These are phyloP conservation scores for Drosophila acutilabella DNA, from an alignment of 2,888 invertebrate species.

Conservation along the genomic window DNA sequence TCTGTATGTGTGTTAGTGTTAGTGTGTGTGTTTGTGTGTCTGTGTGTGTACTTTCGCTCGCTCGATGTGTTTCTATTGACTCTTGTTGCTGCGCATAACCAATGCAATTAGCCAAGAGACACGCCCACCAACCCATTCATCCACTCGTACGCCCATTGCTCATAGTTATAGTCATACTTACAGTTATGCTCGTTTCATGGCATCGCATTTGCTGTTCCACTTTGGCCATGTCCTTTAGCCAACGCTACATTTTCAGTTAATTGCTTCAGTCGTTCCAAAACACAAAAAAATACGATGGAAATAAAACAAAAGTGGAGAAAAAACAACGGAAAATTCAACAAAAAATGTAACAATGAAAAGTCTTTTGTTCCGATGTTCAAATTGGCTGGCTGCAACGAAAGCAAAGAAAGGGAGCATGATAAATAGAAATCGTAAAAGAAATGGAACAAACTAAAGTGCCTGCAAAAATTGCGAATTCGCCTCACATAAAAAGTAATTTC, in stretches of 20 bases:
- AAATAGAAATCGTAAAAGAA: constrained; percentile 12
- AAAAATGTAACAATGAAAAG: constrained; percentile 29
- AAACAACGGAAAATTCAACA: constrained; percentile 13
- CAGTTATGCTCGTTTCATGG: constrained; percentile 76
- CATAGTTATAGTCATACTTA: constrained; percentile 54
- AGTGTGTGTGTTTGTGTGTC: constrained; percentile 1
- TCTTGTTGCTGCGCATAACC: constrained; percentile 51
- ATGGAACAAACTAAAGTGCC: constrained; percentile 5
- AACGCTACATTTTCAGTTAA: constrained; percentile 78
- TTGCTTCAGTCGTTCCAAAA: constrained; percentile 67
- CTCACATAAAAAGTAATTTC: constrained; percentile 36
- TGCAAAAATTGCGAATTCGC: constrained; percentile 36
- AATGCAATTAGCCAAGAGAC: constrained; percentile 66
- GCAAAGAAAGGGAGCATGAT: constrained; percentile 28
- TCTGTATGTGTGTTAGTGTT: neutral
- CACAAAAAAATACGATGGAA: constrained; percentile 16
- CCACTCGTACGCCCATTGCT: constrained; percentile 1
- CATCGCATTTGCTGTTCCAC: constrained; percentile 74
- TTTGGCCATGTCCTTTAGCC: constrained; percentile 75
- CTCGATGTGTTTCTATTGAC: constrained; percentile 47
- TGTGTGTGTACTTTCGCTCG: constrained; percentile 2
- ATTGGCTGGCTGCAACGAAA: constrained; percentile 60
- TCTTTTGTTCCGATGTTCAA: constrained; percentile 61
- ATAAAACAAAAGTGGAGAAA: constrained; percentile 3
- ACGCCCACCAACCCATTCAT: constrained; percentile 22